Base-by-base conservation (phyloP, 2,113 vertebrate genomes). In the Macrotus californicus region DNA sequence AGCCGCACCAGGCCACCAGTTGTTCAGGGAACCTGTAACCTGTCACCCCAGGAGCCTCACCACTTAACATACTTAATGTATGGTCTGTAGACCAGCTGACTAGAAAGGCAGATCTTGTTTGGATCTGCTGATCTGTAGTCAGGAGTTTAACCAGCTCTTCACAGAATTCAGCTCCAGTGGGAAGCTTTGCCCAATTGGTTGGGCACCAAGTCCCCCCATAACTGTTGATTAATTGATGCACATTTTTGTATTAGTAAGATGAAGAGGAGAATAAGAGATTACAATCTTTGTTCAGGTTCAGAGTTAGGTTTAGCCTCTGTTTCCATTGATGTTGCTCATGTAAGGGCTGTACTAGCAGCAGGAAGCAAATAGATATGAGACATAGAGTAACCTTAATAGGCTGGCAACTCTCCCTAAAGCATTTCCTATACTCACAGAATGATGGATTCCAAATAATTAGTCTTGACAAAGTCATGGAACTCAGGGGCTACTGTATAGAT, bases 401-500 rank as follows among this genome's bases (percentile, higher is more conserved):
- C 69, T 16, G 1, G 50, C 15, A 1, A 1, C 6, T 36, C 5
- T 29, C 18, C 43, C 29, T 75, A 2, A 2, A 36, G 11, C 15
- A 1, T 4, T 16, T 46, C 34, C 1, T 36, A 12, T 18, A 43
- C 13, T 2, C 10, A 50, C 36, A 36, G 39, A 31, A 7, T 0
- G 4, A 10, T 2, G 2, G 10, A 2, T 8, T n/a, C 36, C 14
- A 21, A 9, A 24, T 12, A 0, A 2, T 21, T 50, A 1, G 10
- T 34, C 24, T 10, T 41, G 13, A 26, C 0, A 12, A 59, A n/a
- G 43, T 12, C 31, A 0, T 19, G 19, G 61, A 10, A 34, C 10
- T 18, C 59, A 16, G 18, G 10, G 67, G 14, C 52, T 21, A 15
- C 12, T 10, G 36, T 2, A 7, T 2, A 7, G 19, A 54, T 26